Evolutionary conservation across 2,888 invertebrate species (phyloP).

Genomic region (Drosophila melanocephala): DNA sequence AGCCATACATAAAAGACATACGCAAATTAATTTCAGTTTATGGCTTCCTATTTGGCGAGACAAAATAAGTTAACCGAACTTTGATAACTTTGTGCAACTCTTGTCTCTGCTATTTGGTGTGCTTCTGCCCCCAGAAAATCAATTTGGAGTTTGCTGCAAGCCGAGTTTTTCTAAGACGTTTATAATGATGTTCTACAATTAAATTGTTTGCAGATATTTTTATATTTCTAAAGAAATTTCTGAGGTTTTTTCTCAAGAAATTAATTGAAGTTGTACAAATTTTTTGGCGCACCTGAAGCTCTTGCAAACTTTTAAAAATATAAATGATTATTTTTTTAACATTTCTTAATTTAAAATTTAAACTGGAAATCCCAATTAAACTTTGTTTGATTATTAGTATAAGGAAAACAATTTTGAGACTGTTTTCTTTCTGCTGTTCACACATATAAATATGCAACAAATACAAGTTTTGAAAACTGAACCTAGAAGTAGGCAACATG

Average conservation of each 20-base stretch:
- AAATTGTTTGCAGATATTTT: not conserved
- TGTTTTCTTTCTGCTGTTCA: not conserved
- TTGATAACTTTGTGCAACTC: not conserved
- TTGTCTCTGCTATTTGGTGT: not conserved
- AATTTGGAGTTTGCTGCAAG: not conserved
- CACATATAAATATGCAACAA: not conserved
- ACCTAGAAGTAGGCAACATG: constrained; percentile 9
- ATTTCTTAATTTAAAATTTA: not conserved
- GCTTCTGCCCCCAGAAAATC: not conserved
- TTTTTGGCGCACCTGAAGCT: not conserved
- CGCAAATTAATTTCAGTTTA: constrained; percentile 2
- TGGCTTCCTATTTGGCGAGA: constrained; percentile 13
- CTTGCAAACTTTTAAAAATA: not conserved
- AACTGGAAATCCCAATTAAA: not conserved
- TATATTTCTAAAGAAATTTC: not conserved
- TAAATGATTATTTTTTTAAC: not conserved
- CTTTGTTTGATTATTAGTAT: too few relatives aligned
- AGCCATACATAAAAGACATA: not conserved
- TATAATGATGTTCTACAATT: not conserved
- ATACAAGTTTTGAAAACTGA: too few relatives aligned
- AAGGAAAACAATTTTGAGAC: too few relatives aligned
- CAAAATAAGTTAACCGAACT: not conserved
- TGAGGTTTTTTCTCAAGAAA: not conserved
- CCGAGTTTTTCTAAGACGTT: not conserved
- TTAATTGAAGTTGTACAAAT: not conserved